A percentile compares a stretch with the other conserved stretches of the same genome.
Evolutionary conservation across 1,140 invertebrate genomes (phyloP).

Genomic region (Hylaeus anthracinus): DNA sequence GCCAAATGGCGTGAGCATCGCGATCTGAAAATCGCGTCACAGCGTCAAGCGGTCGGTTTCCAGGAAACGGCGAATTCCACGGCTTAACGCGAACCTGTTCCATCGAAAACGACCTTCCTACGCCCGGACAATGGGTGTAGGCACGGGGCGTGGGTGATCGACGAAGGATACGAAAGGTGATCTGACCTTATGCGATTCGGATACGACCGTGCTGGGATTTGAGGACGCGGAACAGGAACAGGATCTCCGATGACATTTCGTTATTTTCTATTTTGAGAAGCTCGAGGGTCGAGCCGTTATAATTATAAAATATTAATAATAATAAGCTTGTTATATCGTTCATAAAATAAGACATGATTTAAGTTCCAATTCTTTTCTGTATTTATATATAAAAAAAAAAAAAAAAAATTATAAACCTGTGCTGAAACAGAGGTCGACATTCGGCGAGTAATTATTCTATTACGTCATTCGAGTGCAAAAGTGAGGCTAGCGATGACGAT

Average conservation of each 20-base stretch:
- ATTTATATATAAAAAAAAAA: too few relatives aligned
- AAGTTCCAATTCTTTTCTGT: too few relatives aligned
- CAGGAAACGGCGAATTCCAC: slow-evolving; percentile 60
- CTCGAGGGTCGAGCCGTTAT: too few relatives aligned
- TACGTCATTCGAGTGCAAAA: neutral
- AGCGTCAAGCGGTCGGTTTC: slow-evolving; percentile 52
- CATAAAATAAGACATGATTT: too few relatives aligned
- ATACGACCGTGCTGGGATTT: slow-evolving; percentile 31
- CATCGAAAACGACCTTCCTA: slow-evolving; percentile 60
- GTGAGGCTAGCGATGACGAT: neutral
- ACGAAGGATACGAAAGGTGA: slow-evolving; percentile 51
- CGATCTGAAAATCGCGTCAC: slow-evolving; percentile 56
- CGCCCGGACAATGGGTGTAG: slow-evolving; percentile 58
- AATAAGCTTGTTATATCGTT: too few relatives aligned
- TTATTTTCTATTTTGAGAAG: slow-evolving; percentile 27
- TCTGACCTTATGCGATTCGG: slow-evolving; percentile 59
- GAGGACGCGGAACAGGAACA: slow-evolving; percentile 18
- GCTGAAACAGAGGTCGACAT: neutral
- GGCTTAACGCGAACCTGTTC: slow-evolving; percentile 60
- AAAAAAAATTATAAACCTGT: too few relatives aligned
- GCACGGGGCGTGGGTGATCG: slow-evolving; percentile 61
- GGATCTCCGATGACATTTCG: neutral
- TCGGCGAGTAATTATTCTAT: neutral
- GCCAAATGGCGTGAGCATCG: slow-evolving; percentile 58
- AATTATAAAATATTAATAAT: too few relatives aligned